Evolutionary conservation across 1,140 invertebrate genomes (phyloP).

Genomic region (Episyrphus balteatus): DNA sequence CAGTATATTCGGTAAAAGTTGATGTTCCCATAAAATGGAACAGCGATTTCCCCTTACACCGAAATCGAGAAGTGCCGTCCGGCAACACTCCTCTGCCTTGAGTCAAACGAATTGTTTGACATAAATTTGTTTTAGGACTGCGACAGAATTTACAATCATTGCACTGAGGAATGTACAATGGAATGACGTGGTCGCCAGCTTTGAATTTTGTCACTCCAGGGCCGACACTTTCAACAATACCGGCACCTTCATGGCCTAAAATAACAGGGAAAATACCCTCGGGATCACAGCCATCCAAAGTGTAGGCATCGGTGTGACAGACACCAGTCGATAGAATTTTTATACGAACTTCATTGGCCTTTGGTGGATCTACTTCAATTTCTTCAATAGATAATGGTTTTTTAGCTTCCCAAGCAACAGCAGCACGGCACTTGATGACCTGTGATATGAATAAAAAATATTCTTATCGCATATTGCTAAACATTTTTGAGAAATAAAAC

Average conservation of each 20-base stretch:
- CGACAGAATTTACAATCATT: conserved; percentile 93
- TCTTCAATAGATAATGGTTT: conserved; percentile 79
- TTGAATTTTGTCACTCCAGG: conserved; percentile 82
- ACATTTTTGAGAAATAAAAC: conserved; percentile 2
- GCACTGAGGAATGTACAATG: conserved; percentile 94
- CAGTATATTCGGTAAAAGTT: conserved; percentile 96
- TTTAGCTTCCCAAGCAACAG: conserved; percentile 83
- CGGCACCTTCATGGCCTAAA: conserved; percentile 89
- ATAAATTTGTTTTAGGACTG: conserved; percentile 92
- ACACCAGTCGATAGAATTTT: conserved; percentile 78
- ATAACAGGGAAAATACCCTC: conserved; percentile 91
- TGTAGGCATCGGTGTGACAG: conserved; percentile 96
- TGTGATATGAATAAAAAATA: conserved; percentile 12
- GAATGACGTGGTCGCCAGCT: conserved; percentile 91
- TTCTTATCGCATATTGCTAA: not conserved
- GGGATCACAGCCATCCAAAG: conserved; percentile 80
- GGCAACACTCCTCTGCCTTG: conserved; percentile 91
- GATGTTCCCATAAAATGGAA: conserved; percentile 98
- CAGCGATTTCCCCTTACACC: conserved; percentile 74
- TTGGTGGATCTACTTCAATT: conserved; percentile 90
- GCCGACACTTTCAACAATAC: conserved; percentile 92
- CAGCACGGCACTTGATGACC: conserved; percentile 79
- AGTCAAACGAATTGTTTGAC: conserved; percentile 80
- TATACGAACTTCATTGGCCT: conserved; percentile 72
- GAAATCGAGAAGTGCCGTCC: conserved; percentile 86